phyloP scores from a whole-genome alignment of 2,113 vertebrate genomes.

The Leucoraja erinaceus region DNA sequence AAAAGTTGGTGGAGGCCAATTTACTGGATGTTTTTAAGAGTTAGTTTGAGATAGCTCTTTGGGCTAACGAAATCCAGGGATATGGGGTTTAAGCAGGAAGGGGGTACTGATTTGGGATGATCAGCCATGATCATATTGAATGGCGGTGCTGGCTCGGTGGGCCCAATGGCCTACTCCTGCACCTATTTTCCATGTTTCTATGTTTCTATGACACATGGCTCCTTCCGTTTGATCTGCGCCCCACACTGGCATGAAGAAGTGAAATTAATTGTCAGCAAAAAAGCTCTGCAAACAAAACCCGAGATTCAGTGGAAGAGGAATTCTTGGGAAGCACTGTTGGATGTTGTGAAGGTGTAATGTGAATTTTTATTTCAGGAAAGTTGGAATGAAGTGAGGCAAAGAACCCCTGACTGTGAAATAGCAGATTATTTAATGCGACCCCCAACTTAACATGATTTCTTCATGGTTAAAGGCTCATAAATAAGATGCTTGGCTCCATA shows the following conservation, averaged over 20 bases:
- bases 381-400: not conserved
- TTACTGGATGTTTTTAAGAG: too few relatives aligned
- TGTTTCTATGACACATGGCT: too few relatives aligned
- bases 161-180: too few relatives aligned
- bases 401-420: not conserved
- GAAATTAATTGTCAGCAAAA: not conserved
- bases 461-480: not conserved
- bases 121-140: too few relatives aligned
- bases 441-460: too few relatives aligned
- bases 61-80: too few relatives aligned
- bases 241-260: not conserved
- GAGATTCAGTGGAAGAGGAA: not conserved
- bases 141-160: too few relatives aligned
- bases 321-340: not conserved
- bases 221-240: not conserved
- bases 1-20: too few relatives aligned
- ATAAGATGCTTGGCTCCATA: not conserved
- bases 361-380: not conserved
- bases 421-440: not conserved
- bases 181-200: too few relatives aligned
- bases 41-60: too few relatives aligned
- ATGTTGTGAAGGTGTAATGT: not conserved
- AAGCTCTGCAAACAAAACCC: not conserved
- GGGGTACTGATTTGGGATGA: too few relatives aligned
- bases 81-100: too few relatives aligned